Percentiles rank a stretch among this genome's conserved stretches.
phyloP scores from a whole-genome alignment of 37 sponge, comb jelly and placozoan species.

The Halichondria panicea region DNA sequence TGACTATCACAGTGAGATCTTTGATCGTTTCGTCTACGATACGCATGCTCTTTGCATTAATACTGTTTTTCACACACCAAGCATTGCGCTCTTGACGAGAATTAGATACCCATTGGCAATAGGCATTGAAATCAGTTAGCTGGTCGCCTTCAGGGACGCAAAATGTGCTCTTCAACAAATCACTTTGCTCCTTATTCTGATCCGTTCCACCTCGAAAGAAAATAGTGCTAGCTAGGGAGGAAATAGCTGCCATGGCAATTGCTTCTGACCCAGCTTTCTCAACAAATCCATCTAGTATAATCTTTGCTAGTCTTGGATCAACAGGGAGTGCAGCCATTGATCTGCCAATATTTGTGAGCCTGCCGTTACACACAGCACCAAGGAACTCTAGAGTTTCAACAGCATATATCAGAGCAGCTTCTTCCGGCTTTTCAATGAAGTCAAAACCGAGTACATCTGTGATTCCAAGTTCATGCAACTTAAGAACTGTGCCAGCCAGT shows the following conservation, averaged over 20 bases:
- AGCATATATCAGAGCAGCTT: constrained; percentile 42
- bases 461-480: constrained; percentile 73
- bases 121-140: constrained; percentile 51
- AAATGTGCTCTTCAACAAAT: constrained; percentile 54
- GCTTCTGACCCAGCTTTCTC: constrained; percentile 51
- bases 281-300: constrained; percentile 52
- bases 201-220: constrained; percentile 66
- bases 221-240: constrained; percentile 44
- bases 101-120: constrained; percentile 31
- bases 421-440: constrained; percentile 73
- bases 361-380: constrained; percentile 52
- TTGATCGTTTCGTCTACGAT: constrained; percentile 57
- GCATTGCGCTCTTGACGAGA: constrained; percentile 29
- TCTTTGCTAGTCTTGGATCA: constrained; percentile 62
- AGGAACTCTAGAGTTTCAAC: constrained; percentile 66
- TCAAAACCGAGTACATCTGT: constrained; percentile 61
- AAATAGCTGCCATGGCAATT: constrained; percentile 47
- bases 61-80: constrained; percentile 72
- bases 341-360: constrained; percentile 56
- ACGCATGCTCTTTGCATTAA: constrained; percentile 75
- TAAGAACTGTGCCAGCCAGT: constrained; percentile 53
- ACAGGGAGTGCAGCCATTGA: constrained; percentile 64
- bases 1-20: constrained; percentile 38
- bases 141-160: constrained; percentile 57
- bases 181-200: constrained; percentile 61